Conservation (phyloP, 2,888 invertebrate genomes). For the Yponomeuta plumbellus region DNA sequence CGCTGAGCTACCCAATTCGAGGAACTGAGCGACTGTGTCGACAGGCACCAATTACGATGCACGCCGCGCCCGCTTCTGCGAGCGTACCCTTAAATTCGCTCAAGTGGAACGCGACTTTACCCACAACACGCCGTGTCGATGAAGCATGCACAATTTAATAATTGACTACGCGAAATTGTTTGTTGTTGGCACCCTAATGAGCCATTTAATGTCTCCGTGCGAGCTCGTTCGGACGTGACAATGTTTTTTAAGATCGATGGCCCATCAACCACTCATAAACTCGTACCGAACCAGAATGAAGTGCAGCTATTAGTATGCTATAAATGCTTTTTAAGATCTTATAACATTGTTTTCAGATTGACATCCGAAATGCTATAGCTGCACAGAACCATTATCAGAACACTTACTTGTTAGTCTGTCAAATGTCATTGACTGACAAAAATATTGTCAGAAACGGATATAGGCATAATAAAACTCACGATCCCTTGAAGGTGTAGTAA, state of each 20-base stretch:
- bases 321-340: no score
- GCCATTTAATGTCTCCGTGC: conserved; percentile 9
- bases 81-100: conserved; percentile 49
- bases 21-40: conserved; percentile 14
- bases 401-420: no score
- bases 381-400: no score
- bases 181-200: conserved; percentile 13
- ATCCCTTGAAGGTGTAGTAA: no score
- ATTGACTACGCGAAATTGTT: conserved; percentile 26
- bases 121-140: conserved; percentile 41
- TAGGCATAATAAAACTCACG: no score
- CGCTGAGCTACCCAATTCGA: conserved; percentile 11
- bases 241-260: conserved; percentile 8
- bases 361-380: no score
- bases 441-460: no score
- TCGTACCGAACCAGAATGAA: background rate
- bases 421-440: no score
- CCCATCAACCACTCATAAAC: background rate
- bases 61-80: conserved; percentile 35
- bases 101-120: conserved; percentile 48
- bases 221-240: conserved; percentile 11
- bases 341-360: no score
- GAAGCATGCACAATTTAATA: conserved; percentile 50
- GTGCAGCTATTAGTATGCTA: no score
- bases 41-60: conserved; percentile 43